Evolutionary conservation across 1,140 invertebrate species (phyloP).

Genomic region (Drosophila aff.): DNA sequence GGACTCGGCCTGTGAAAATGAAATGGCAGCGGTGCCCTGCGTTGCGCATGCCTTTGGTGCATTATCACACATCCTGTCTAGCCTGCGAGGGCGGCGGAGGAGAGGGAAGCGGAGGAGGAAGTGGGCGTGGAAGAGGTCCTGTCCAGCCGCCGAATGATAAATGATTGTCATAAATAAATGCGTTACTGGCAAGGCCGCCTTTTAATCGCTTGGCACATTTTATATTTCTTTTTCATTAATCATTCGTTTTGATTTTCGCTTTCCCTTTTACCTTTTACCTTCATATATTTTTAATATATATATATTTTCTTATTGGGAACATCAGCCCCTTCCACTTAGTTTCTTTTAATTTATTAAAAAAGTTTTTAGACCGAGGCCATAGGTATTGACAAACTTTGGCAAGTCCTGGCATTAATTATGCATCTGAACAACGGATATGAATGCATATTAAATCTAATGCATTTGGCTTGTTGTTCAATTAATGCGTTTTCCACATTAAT

Average conservation of each 20-base stretch:
- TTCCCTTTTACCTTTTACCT: conserved; percentile 35
- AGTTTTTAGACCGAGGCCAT: conserved; percentile 30
- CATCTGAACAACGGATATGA: conserved; percentile 35
- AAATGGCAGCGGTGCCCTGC: conserved; percentile 24
- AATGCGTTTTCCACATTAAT: conserved; percentile 60
- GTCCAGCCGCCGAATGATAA: conserved; percentile 61
- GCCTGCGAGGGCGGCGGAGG: conserved; percentile 1
- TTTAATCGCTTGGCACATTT: conserved; percentile 76
- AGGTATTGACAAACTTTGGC: conserved; percentile 22
- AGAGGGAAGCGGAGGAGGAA: background rate
- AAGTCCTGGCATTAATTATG: conserved; percentile 52
- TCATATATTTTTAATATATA: conserved; percentile 12
- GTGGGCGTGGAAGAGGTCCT: conserved; percentile 27
- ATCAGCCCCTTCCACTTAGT: background rate
- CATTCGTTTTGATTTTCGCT: conserved; percentile 67
- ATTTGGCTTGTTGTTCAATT: conserved; percentile 56
- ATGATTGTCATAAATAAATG: conserved; percentile 77
- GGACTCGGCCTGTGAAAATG: conserved; percentile 32
- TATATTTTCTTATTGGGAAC: conserved; percentile 13
- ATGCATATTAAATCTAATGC: conserved; percentile 44
- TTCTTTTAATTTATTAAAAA: conserved; percentile 64
- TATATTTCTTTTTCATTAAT: conserved; percentile 75
- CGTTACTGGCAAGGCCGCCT: conserved; percentile 61
- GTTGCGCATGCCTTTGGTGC: conserved; percentile 41
- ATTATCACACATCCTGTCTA: conserved; percentile 74